These are phyloP conservation scores for Drosophila sulfurigaster DNA, from an alignment of 1,140 invertebrate genomes.

Conservation along the genomic window DNA sequence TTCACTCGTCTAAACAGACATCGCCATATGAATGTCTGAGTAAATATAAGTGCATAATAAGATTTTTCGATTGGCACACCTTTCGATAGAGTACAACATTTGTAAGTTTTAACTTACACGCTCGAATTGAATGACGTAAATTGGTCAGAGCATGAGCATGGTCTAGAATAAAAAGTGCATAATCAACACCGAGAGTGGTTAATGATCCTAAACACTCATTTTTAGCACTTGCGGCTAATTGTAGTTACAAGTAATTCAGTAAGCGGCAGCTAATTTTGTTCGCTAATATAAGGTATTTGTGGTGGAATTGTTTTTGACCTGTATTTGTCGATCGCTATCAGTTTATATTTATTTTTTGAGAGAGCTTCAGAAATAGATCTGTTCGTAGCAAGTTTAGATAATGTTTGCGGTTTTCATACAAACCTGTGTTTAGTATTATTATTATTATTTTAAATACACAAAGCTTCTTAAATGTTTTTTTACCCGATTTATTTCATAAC, in stretches of 20 bases:
- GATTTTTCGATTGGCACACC: background rate
- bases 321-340: too few relatives aligned
- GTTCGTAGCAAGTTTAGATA: too few relatives aligned
- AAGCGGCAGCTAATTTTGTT: conserved; percentile 38
- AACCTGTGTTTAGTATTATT: too few relatives aligned
- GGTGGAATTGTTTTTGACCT: too few relatives aligned
- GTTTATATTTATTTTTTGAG: too few relatives aligned
- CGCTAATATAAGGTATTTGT: too few relatives aligned
- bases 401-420: too few relatives aligned
- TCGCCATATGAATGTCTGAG: background rate
- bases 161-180: conserved; percentile 58
- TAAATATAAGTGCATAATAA: background rate
- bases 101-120: conserved; percentile 41
- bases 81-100: conserved; percentile 14
- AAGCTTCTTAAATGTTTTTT: too few relatives aligned
- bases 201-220: conserved; percentile 61
- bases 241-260: conserved; percentile 46
- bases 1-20: background rate
- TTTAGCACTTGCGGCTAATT: conserved; percentile 52
- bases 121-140: conserved; percentile 76
- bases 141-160: conserved; percentile 13
- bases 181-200: conserved; percentile 49
- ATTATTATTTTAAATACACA: too few relatives aligned
- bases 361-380: too few relatives aligned
- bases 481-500: too few relatives aligned